Conservation (phyloP, 2,113 vertebrate species). For the Chlamydotis undulata region DNA sequence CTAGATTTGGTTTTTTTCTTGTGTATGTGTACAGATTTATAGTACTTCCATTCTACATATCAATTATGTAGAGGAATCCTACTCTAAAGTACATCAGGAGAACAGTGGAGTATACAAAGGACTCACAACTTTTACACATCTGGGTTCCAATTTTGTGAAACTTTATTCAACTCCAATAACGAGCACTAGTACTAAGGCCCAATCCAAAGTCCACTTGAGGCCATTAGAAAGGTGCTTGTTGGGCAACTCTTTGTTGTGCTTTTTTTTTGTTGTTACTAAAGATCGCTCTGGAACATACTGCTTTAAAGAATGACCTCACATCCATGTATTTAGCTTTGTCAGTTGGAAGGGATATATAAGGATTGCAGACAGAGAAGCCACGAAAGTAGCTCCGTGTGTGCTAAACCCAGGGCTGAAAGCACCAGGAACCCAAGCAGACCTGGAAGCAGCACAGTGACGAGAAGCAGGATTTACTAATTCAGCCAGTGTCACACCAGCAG, state of each 20-base stretch:
- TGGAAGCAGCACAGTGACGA: background rate
- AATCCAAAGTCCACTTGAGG: background rate
- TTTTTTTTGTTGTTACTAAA: background rate
- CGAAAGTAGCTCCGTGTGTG: background rate
- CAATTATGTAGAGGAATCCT: background rate
- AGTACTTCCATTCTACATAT: background rate
- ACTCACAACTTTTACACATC: background rate
- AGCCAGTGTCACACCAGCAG: background rate
- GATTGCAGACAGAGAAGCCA: background rate
- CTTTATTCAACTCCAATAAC: background rate
- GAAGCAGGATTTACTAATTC: background rate
- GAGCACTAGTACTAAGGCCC: background rate
- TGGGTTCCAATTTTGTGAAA: background rate
- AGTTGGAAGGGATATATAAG: background rate
- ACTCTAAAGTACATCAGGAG: background rate
- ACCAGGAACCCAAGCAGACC: background rate
- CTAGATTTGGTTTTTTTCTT: background rate
- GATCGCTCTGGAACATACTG: background rate
- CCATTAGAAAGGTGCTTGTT: background rate
- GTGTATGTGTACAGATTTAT: background rate
- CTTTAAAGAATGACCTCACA: background rate
- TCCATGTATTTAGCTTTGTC: background rate
- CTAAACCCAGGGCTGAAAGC: background rate
- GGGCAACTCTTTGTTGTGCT: background rate
- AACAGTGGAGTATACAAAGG: background rate